Base-by-base conservation (phyloP, 2,888 invertebrate genomes). In the Adineta ricciae region DNA sequence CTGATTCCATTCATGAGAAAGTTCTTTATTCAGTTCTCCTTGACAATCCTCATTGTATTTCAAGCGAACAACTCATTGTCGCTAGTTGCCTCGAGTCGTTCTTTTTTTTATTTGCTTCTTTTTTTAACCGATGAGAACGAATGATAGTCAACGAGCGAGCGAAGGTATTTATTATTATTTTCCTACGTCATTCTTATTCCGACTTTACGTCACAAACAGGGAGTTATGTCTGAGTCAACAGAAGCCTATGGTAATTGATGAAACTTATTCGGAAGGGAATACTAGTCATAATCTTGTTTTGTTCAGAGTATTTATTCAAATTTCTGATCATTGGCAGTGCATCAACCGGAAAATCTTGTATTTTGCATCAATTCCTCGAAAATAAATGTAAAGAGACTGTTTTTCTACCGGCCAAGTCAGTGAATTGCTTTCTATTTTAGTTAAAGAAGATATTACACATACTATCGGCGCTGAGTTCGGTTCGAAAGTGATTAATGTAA, bases 391-490 rank as follows among this genome's bases (percentile, higher is more conserved):
- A 93, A n/a, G n/a, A n/a, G n/a, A n/a, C 7, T 14, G 8, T 11
- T 49, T 49, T 49, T 9, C 9, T 7, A 27, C 4, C 2, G 32
- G 16, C 94, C 93, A 87, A 84, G 73, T 52, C 36, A 72, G 24
- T 21, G 3, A 21, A 52, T n/a, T 83, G n/a, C n/a, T n/a, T n/a
- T 41, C 14, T 27, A 32, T 19, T 38, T 27, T 90, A 94, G 94
- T 94, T 89, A 94, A 94, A 91, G 94, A 94, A 89, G 94, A 94
- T 88, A 93, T 94, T 89, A 94, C 94, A 88, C 94, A 95, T 90
- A 95, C 94, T 64, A 94, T 95, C 89, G 94, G 95, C 72, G 94
- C 95, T 83, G 95, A 95, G 90, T 95, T 95, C 92, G 95, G 94
- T n/a, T 94, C 94, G 5, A 94, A 94, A 90, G 94, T 95, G 88